Base-by-base conservation (phyloP, 1,140 invertebrate genomes). In the Tribolium madens region DNA sequence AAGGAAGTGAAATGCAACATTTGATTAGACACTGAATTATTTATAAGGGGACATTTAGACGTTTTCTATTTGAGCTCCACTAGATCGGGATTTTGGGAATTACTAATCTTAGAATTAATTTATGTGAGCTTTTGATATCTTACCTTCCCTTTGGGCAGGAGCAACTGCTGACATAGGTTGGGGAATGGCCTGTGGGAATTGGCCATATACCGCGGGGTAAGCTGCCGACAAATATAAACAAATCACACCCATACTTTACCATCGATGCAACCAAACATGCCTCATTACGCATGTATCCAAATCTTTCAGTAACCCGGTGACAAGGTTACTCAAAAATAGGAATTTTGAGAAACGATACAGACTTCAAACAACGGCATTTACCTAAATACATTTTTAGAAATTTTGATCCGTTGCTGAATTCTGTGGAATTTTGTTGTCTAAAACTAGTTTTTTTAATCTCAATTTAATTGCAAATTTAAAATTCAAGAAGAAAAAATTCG, bases 71-170 rank as follows among this genome's bases (percentile, higher is more conserved):
- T 26, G 5, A 21, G 53, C 53, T 60, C 53, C 18, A 26, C 53
- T 60, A 60, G 53, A 26, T 60, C 47, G 21, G 36, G 36, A 12
- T 47, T 26, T 31, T 73, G 70, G 70, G 70, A 52, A 31, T 73
- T 26, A 73, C 17, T 52, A 73, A 50, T 12, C 21, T 73, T 73
- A 50, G 64, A 76, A 42, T 76, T 76, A 76, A 76, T 76, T 69
- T 76, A 76, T 64, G 15, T 76, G 75, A 71, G 64, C 75, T 15
- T 70, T 76, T 73, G 42, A 77, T 68, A 75, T 76, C 92, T 95
- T 95, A 96, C 95, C 95, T 95, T 97, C 96, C 91, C 96, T 95
- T 89, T 96, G 95, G 85, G 94, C 92, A 76, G 95, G 93, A 83
- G 95, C 93, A 86, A 96, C 93, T 83, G 95, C 93, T 83, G 94